Conservation (phyloP, 1,140 invertebrate genomes). For the Metopolophium dirhodum region DNA sequence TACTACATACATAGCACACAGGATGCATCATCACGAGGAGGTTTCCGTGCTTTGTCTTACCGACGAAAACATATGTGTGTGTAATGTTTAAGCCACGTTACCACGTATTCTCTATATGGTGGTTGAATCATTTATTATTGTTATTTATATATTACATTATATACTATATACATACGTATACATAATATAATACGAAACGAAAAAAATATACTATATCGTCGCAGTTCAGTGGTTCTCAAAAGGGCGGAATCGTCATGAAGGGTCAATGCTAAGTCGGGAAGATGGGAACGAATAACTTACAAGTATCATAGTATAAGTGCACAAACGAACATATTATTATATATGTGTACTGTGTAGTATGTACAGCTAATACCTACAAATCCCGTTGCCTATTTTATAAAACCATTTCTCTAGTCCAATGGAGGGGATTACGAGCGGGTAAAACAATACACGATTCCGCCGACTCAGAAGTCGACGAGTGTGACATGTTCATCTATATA, state of each 20-base stretch:
- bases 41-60: conserved; percentile 34
- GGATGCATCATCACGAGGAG: neutral
- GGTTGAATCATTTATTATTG: conserved; percentile 29
- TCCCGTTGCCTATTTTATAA: conserved; percentile 11
- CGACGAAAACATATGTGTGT: neutral
- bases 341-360: neutral
- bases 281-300: neutral
- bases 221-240: conserved; percentile 27
- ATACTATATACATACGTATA: neutral
- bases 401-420: neutral
- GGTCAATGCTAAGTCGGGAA: neutral
- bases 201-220: neutral
- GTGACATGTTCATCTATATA: conserved; percentile 47
- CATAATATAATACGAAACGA: neutral
- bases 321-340: neutral
- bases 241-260: neutral
- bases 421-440: conserved; percentile 24
- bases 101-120: neutral
- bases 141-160: conserved; percentile 3
- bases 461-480: conserved; percentile 35
- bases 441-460: conserved; percentile 40
- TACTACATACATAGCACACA: neutral
- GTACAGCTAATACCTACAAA: neutral
- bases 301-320: neutral
- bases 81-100: neutral